Evolutionary conservation across 2,113 vertebrate species (phyloP), one percentile per base, ranked within the genome.

Genomic region (Morone saxatilis): DNA sequence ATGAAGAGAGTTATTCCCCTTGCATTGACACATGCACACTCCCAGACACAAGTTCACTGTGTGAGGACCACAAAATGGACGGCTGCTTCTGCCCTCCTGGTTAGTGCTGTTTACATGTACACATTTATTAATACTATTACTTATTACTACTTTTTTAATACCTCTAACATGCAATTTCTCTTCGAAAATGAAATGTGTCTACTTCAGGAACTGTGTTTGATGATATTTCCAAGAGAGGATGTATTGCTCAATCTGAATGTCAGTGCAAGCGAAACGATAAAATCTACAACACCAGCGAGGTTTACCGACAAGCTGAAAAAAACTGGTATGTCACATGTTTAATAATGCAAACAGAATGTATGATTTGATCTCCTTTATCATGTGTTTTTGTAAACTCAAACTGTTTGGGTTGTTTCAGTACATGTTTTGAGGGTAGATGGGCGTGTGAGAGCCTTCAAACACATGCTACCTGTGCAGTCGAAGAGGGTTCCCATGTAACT

Each of bases 21-120:
- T 99, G 98, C 76, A 85, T 97, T 93, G 96, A 97, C 67, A 97
- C 97, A 22, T 99, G 98, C 87, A 96, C 96, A 1, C 93, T 97
- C 63, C 92, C 85, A 73, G 96, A 97, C 31, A 89, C 95, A 85
- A 97, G 96, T 91, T 96, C 83, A 51, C 92, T 99, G 75, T 99
- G 98, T 79, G 97, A 97, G 67, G 97, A 99, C 6, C 98, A 99
- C 91, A 95, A 89, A 80, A 96, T 96, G 94, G 98, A 99, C 1
- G 98, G 98, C 47, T 99, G 98, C 83, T 98, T 99, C 93, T 99
- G 98, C 91, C 98, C 98, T 0, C 83, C 96, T 91, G 98, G 98
- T 96, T 89, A 91, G 94, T 80, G 41, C 57, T 13, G 20, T 51
- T 72, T 4, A 40, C 53, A 38, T 25, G 6, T 40, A 5, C 5